Evolutionary conservation across 1,140 invertebrate genomes (phyloP).

Genomic region (Penaeus vannamei): DNA sequence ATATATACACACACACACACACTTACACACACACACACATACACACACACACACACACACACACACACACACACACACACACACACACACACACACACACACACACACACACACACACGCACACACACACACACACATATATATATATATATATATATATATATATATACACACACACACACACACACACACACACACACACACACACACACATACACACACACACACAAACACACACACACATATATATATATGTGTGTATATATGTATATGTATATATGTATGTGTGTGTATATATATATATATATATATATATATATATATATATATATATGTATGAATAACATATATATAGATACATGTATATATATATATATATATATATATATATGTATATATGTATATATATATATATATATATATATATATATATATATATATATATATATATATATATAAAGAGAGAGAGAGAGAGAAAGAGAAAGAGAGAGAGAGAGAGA

Average conservation of each 20-base stretch:
- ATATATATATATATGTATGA: conserved; percentile 19
- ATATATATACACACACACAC: conserved; percentile 28
- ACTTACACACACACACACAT: conserved; percentile 28
- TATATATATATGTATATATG: conserved; percentile 12
- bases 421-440: conserved; percentile 35
- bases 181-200: not conserved
- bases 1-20: not conserved
- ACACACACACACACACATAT: not conserved
- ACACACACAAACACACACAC: not conserved
- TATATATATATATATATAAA: conserved; percentile 26
- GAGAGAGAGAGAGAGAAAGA: not conserved
- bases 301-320: conserved; percentile 28
- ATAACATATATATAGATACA: not conserved
- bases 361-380: conserved; percentile 18
- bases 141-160: conserved; percentile 28
- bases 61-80: conserved; percentile 17
- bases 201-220: not conserved
- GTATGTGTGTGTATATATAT: conserved; percentile 23
- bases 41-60: conserved; percentile 20
- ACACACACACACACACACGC: not conserved
- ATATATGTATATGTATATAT: conserved; percentile 1
- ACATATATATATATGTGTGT: not conserved
- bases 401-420: conserved; percentile 19
- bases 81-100: not conserved
- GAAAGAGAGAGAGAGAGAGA: conserved; percentile 11